Conservation (phyloP, 2,113 vertebrate species). For the Poecile atricapillus region DNA sequence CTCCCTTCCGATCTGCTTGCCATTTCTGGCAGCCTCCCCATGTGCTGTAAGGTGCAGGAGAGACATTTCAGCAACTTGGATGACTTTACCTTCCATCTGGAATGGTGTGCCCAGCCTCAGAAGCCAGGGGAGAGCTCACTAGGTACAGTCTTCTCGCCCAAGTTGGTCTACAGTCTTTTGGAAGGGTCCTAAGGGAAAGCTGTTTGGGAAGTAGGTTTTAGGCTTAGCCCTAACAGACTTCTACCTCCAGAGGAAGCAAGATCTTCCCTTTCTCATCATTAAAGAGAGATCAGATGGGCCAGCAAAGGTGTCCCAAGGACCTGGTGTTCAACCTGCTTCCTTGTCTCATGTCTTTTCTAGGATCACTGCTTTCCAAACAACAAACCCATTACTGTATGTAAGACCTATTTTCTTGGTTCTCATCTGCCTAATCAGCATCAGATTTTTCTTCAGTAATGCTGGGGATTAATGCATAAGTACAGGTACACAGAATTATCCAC, state of each 20-base stretch:
- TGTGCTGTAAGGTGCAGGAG: neutral
- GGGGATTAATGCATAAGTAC: neutral
- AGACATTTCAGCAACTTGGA: neutral
- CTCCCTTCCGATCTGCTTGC: neutral
- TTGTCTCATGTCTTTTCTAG: neutral
- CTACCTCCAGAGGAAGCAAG: neutral
- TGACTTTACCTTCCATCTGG: neutral
- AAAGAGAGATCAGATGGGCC: neutral
- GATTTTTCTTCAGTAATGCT: neutral
- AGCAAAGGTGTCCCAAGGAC: neutral
- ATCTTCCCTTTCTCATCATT: neutral
- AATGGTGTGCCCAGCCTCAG: neutral
- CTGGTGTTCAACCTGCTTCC: neutral
- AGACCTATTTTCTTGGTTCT: neutral
- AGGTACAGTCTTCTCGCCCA: neutral
- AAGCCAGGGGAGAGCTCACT: neutral
- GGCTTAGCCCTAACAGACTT: neutral
- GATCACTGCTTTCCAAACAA: neutral
- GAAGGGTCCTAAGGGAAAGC: neutral
- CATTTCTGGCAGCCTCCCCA: neutral
- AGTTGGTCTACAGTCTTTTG: neutral
- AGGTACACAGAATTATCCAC: neutral
- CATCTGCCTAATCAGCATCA: neutral
- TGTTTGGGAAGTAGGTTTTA: neutral
- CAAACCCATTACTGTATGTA: neutral